These are phyloP conservation scores for Apis cerana DNA, from an alignment of 1,140 invertebrate genomes.

Conservation along the genomic window DNA sequence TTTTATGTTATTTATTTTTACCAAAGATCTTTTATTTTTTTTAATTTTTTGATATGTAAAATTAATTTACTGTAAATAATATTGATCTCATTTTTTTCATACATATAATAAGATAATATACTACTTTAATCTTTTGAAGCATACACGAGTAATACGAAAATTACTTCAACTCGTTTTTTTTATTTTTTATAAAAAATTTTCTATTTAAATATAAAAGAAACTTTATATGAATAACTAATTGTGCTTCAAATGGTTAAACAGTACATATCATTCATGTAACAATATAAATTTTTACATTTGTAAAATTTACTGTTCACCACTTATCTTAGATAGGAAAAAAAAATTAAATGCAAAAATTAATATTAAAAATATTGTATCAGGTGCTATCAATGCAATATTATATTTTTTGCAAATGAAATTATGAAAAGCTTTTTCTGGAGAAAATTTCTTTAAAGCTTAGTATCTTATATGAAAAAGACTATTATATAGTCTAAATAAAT, in stretches of 20 bases:
- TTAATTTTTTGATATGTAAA: background rate
- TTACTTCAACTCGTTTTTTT: background rate
- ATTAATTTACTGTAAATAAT: background rate
- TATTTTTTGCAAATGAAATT: slow-evolving; percentile 46
- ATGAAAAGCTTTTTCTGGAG: slow-evolving; percentile 9
- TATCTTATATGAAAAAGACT: slow-evolving; percentile 24
- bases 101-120: background rate
- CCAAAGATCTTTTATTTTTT: background rate
- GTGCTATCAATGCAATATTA: slow-evolving; percentile 43
- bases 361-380: slow-evolving; percentile 27
- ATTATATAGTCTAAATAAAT: slow-evolving; percentile 28
- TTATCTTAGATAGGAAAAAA: slow-evolving; percentile 25
- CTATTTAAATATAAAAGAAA: background rate
- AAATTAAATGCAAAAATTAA: slow-evolving; percentile 10
- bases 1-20: slow-evolving; percentile 1
- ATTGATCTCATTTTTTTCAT: slow-evolving; percentile 28
- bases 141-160: background rate
- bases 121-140: slow-evolving; percentile 35
- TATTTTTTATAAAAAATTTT: background rate
- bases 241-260: slow-evolving; percentile 37
- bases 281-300: slow-evolving; percentile 26
- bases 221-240: slow-evolving; percentile 1
- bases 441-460: slow-evolving; percentile 23
- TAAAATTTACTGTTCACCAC: slow-evolving; percentile 13
- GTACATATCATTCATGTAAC: slow-evolving; percentile 21